Evolutionary conservation across 2,888 invertebrate species (phyloP), one percentile per base, ranked within the genome.

Genomic region (Hydropsyche betteni): DNA sequence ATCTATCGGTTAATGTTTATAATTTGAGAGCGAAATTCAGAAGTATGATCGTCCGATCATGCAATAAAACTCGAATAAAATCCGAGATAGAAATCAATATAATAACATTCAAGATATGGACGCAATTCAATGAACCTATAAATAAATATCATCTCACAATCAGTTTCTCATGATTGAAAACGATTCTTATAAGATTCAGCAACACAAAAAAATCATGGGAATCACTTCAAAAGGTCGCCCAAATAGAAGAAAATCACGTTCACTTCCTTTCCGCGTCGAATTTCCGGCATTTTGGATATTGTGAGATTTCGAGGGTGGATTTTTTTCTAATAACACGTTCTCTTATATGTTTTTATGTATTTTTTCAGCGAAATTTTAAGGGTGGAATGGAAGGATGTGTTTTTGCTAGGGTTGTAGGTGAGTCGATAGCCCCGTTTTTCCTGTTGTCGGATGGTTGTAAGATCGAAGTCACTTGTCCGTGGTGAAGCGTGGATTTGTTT

Each of bases 401-500:
- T 44, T 44, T 44, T 44, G 44, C 44, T 44, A 44, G 58, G 58
- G 58, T 58, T 58, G 58, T 58, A 58, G 58, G 24, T 58, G 58
- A 58, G 14, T 58, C 58, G 58, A 14, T 53, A 16, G 53, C 53
- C 53, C 10, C 14, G 53, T 14, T 53, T 53, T 53, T 53, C 53
- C 53, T 53, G 33, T 36, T 3, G 44, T 44, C 44, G 44, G 44
- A 44, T 44, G 44, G 44, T 2, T 44, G 4, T 10, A 8, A 44
- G 44, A 55, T 38, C 74, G 36, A 69, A 61, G 12, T 36, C 76
- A 74, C 58, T 74, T 74, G 51, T 61, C 74, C 74, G 76, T 58
- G 68, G 74, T 52, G 76, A 74, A 74, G 76, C 76, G 74, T 74
- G 76, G 52, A 50, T 36, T 50, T 55, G 64, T 69, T 76, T 76